phyloP scores from a whole-genome alignment of 2,888 invertebrate genomes.

The Stictocephala bisonia region DNA sequence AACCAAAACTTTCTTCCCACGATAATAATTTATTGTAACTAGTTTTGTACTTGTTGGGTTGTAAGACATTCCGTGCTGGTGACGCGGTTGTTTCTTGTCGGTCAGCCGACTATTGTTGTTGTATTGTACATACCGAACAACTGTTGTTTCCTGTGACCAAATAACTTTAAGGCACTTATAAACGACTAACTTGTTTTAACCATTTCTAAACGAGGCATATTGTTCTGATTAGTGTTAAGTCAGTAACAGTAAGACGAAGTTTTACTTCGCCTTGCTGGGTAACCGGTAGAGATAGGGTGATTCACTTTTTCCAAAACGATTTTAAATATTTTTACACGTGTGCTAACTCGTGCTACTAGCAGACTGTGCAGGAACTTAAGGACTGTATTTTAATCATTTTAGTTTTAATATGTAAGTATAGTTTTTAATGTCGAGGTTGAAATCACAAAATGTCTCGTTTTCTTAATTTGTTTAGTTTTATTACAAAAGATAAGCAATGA shows the following conservation, averaged over 20 bases:
- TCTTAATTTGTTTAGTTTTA: conserved; percentile 42
- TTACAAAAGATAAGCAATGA: conserved; percentile 43
- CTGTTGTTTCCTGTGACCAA: conserved; percentile 51
- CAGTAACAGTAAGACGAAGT: not conserved
- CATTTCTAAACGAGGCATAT: conserved; percentile 24
- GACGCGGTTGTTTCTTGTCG: conserved; percentile 38
- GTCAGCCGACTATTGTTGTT: conserved; percentile 43
- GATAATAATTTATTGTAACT: conserved; percentile 48
- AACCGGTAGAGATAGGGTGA: conserved; percentile 11
- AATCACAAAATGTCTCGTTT: conserved; percentile 45
- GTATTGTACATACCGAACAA: conserved; percentile 46
- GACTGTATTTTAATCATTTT: conserved; percentile 45
- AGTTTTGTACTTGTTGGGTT: conserved; percentile 46
- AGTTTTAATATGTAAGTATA: conserved; percentile 33
- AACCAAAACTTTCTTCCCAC: conserved; percentile 44
- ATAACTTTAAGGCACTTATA: conserved; percentile 49
- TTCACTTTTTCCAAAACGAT: conserved; percentile 31
- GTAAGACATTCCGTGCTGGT: conserved; percentile 45
- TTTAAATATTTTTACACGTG: conserved; percentile 37
- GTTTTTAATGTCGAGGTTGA: conserved; percentile 38
- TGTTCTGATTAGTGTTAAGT: conserved; percentile 28
- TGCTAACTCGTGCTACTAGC: conserved; percentile 39
- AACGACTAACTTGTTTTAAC: conserved; percentile 42
- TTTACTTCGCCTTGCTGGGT: not conserved
- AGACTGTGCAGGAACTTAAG: conserved; percentile 41